Evolutionary conservation across 2,888 invertebrate species (phyloP), one percentile per base, ranked within the genome.

Genomic region (Trisateles emortualis): DNA sequence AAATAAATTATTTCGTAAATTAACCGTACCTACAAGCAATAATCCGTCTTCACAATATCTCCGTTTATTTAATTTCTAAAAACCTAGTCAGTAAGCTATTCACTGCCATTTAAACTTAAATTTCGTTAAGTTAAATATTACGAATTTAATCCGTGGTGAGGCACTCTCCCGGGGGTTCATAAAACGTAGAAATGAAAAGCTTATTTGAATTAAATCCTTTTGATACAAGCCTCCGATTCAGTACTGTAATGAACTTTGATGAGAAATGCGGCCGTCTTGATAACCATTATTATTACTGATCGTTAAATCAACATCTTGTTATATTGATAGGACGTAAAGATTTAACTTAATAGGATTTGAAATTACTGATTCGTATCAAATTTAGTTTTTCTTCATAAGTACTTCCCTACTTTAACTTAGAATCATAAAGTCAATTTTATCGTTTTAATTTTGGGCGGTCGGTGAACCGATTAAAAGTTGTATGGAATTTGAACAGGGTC

Each of bases 171-270:
- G 51, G 53, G 63, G 64, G 52, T 63, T 68, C 62, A 64, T 68
- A 69, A 68, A 75, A 68, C 65, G 62, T 64, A 57, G 52, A 74
- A 76, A 79, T 81, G 70, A 78, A 78, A 79, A 72, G 76, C 75
- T 79, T 76, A 74, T 80, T 80, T 70, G 75, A 77, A 79, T 80
- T 77, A 77, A 80, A 77, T 77, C 77, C 75, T 78, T 78, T 78
- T 75, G 76, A 76, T 78, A 78, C 70, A 78, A 77, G 71, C 68
- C 68, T 73, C 65, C 65, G 66, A 74, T 74, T 72, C 66, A 54
- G 52, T 47, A 42, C 66, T 51, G 72, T 72, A 74, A 78, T 77
- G 70, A 76, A 74, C 74, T 76, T 76, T 76, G 69, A 76, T 58
- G 65, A 60, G 64, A 72, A 64, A 58, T 54, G 59, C 59, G 71